These are phyloP conservation scores for Antennarius striatus DNA, from an alignment of 2,113 vertebrate genomes.

Conservation along the genomic window DNA sequence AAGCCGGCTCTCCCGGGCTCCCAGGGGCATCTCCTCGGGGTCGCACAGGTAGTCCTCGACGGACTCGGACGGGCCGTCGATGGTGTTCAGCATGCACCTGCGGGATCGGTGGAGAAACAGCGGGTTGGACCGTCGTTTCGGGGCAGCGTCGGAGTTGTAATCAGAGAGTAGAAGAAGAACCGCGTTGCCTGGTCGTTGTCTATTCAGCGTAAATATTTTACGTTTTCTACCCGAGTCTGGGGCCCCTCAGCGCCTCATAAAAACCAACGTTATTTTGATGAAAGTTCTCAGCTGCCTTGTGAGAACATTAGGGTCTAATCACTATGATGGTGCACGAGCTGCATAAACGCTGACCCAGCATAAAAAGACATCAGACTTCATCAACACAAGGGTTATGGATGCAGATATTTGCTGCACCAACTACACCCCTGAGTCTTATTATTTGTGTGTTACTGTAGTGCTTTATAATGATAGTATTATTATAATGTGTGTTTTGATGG, in stretches of 20 bases:
- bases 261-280: too few species aligned
- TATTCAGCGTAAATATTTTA: too few species aligned
- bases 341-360: neutral
- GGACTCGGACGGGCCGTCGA: constrained; percentile 90
- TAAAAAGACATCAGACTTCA: neutral
- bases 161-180: too few species aligned
- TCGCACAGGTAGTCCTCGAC: constrained; percentile 98
- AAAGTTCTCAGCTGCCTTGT: too few species aligned
- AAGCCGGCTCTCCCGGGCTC: constrained; percentile 88
- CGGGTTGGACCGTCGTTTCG: constrained; percentile 7
- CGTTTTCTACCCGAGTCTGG: too few species aligned
- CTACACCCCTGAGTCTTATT: neutral
- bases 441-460: neutral
- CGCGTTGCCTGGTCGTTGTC: too few species aligned
- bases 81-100: constrained; percentile 97
- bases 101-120: constrained; percentile 1
- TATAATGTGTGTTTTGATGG: too few species aligned
- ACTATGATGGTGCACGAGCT: neutral
- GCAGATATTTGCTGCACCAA: neutral
- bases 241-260: too few species aligned
- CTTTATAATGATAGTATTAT: too few species aligned
- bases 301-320: neutral
- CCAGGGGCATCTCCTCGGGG: constrained; percentile 95
- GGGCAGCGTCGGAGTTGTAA: too few species aligned
- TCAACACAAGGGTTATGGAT: neutral